These are phyloP conservation scores for Polypedilum pembai DNA, from an alignment of 1,140 invertebrate genomes.

Conservation along the genomic window DNA sequence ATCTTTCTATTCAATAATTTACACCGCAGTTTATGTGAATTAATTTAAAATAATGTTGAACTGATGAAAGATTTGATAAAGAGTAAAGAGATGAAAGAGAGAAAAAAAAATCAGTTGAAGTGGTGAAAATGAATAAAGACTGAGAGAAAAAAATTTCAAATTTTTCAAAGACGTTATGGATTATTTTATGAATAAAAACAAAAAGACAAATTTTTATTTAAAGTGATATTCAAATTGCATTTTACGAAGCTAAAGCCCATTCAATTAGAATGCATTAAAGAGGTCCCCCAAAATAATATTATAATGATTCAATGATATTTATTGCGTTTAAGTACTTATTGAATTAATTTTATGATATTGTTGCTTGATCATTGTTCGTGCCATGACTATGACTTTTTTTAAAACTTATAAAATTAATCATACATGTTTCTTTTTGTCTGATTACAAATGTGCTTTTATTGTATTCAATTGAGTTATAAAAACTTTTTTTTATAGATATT, in stretches of 20 bases:
- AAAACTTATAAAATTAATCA: too few species aligned
- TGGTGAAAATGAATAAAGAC: not conserved
- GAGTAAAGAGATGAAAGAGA: not conserved
- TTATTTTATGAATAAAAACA: too few species aligned
- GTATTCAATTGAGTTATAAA: too few species aligned
- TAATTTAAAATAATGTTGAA: constrained; percentile 7
- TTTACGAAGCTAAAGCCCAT: not conserved
- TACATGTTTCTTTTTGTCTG: too few species aligned
- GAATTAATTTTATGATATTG: too few species aligned
- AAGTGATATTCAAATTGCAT: not conserved
- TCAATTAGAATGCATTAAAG: not conserved
- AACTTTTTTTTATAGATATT: too few species aligned
- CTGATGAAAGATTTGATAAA: not conserved
- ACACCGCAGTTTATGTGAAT: not conserved
- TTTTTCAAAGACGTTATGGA: not conserved
- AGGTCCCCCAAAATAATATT: too few species aligned
- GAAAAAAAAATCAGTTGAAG: not conserved
- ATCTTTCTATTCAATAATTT: not conserved
- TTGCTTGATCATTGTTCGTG: too few species aligned
- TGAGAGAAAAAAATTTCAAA: not conserved
- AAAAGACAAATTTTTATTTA: not conserved
- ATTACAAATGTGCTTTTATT: too few species aligned
- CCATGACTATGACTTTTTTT: too few species aligned
- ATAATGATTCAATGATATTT: too few species aligned
- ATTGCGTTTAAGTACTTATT: too few species aligned